These are phyloP conservation scores for Desoria tigrina DNA, from an alignment of 2,888 invertebrate genomes.

Conservation along the genomic window DNA sequence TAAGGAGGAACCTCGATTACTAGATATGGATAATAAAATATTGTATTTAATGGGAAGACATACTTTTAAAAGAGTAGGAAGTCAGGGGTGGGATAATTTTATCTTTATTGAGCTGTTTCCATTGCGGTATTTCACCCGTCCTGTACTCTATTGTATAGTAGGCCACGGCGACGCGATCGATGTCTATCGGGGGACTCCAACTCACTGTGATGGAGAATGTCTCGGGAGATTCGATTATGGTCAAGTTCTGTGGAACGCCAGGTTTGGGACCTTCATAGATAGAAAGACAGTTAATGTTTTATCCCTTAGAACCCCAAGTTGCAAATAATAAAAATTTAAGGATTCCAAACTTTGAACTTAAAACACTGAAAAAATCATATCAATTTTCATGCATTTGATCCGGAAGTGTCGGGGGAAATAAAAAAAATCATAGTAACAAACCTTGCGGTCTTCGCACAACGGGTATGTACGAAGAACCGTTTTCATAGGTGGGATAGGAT, in stretches of 20 bases:
- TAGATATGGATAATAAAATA: too few relatives aligned
- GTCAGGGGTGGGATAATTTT: slow-evolving; percentile 87
- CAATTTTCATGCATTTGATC: slow-evolving; percentile 9
- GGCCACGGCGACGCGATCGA: slow-evolving; percentile 72
- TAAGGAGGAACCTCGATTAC: neutral
- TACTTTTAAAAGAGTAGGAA: slow-evolving; percentile 73
- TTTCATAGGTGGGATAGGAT: slow-evolving; percentile 74
- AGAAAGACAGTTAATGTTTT: too few relatives aligned
- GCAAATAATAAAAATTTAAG: neutral
- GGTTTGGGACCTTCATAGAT: slow-evolving; percentile 78
- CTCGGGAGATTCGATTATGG: slow-evolving; percentile 83
- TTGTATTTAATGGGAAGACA: neutral
- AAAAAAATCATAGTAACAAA: too few relatives aligned
- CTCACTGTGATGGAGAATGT: slow-evolving; percentile 76
- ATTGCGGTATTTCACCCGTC: slow-evolving; percentile 62
- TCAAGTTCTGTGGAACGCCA: slow-evolving; percentile 84
- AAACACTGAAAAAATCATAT: neutral
- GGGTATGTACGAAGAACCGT: slow-evolving; percentile 71
- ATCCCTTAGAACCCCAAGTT: neutral
- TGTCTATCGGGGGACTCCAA: slow-evolving; percentile 83
- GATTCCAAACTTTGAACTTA: neutral
- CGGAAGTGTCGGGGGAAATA: too few relatives aligned
- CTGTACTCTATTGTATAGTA: slow-evolving; percentile 90
- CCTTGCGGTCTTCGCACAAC: slow-evolving; percentile 71
- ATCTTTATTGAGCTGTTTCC: slow-evolving; percentile 84